These are phyloP conservation scores for Gorilla gorilla DNA, from an alignment of 2,113 vertebrate species.

Conservation along the genomic window DNA sequence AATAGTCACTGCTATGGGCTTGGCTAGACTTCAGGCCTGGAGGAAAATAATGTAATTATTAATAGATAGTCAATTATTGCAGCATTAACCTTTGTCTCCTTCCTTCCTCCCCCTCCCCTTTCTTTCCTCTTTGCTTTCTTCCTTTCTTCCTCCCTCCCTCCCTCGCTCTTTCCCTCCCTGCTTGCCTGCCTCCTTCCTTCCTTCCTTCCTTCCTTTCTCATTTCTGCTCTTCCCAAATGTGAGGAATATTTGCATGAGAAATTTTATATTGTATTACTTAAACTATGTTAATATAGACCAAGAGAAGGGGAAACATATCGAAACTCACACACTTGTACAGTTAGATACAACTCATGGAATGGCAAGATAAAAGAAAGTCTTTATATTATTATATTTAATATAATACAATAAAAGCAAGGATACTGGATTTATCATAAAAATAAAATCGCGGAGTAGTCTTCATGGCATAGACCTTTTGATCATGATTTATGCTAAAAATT, in stretches of 20 bases:
- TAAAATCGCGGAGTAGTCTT: neutral
- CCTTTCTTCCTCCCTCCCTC: no score
- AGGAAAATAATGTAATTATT: neutral
- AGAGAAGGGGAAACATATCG: neutral
- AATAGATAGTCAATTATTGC: neutral
- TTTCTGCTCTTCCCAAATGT: neutral
- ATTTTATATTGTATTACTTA: neutral
- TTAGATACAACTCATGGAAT: neutral
- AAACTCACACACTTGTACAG: neutral
- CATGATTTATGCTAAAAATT: neutral
- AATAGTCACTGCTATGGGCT: neutral
- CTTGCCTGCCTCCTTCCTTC: neutral
- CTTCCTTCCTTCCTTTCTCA: neutral
- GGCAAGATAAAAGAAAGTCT: neutral
- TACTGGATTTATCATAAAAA: neutral
- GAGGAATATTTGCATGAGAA: neutral
- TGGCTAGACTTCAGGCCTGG: neutral
- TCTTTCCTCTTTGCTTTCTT: neutral
- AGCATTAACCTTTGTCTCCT: neutral
- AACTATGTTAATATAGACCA: neutral
- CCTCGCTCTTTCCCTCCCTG: fast-evolving
- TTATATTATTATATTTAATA: neutral
- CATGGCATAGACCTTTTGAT: neutral
- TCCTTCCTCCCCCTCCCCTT: neutral
- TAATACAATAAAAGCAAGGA: neutral